Evolutionary conservation across 2,797 vertebrate genomes (phyloP).

Genomic region (Amblyraja radiata): DNA sequence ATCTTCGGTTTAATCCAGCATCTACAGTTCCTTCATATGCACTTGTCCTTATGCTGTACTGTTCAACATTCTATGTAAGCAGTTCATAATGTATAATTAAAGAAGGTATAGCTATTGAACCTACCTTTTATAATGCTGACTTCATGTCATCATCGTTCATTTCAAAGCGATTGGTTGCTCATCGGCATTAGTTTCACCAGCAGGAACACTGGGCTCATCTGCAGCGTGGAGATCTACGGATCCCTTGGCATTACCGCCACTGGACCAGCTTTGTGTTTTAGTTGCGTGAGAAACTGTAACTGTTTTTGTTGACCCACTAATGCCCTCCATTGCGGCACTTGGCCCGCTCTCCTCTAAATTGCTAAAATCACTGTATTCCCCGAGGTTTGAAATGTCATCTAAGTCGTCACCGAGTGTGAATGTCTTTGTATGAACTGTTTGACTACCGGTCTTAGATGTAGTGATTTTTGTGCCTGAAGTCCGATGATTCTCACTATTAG

Average conservation of each 20-base stretch:
- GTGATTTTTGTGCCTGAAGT: neutral
- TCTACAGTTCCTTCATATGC: too few relatives aligned
- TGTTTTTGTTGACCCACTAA: neutral
- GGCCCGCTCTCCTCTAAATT: neutral
- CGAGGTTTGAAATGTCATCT: conserved; percentile 39
- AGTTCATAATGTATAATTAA: neutral
- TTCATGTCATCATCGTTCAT: neutral
- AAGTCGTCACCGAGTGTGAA: neutral
- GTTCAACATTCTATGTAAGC: neutral
- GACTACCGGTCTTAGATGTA: neutral
- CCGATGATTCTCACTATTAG: neutral
- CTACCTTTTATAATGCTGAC: neutral
- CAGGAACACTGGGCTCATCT: neutral
- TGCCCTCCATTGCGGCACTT: neutral
- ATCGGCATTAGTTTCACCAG: neutral
- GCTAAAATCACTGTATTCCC: neutral
- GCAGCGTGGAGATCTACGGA: neutral
- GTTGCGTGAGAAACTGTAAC: neutral
- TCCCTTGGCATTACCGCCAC: neutral
- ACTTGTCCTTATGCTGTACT: too few relatives aligned
- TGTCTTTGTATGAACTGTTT: neutral
- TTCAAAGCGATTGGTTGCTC: neutral
- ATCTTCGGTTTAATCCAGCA: too few relatives aligned
- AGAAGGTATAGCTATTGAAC: neutral
- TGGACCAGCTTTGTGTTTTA: neutral